A percentile compares a stretch with the other conserved stretches of the same genome.
phyloP scores from a whole-genome alignment of 2,113 vertebrate genomes.

The Okapia johnstoni region DNA sequence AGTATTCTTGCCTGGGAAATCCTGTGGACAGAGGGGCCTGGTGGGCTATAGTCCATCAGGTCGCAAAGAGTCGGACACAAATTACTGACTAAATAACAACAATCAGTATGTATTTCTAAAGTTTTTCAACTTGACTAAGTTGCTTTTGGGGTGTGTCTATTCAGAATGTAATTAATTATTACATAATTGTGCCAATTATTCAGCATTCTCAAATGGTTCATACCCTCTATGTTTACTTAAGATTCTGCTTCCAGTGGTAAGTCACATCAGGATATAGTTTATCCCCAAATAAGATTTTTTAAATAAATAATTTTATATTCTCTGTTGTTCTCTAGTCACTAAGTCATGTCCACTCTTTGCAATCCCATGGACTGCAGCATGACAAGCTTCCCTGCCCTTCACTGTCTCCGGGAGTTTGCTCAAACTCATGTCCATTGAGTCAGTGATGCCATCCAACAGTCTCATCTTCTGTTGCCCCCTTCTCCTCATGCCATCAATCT shows the following conservation, averaged over 20 bases:
- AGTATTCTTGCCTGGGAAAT: neutral
- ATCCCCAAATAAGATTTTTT: neutral
- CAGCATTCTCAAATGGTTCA: neutral
- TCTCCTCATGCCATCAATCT: neutral
- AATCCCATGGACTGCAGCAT: too few relatives aligned
- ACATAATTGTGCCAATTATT: neutral
- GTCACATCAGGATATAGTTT: neutral
- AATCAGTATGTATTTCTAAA: neutral
- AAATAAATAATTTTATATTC: neutral
- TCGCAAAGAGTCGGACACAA: rapidly evolving
- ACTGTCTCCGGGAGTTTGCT: neutral
- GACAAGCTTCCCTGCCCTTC: neutral
- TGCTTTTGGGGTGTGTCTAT: neutral
- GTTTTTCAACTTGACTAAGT: neutral
- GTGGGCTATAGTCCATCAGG: neutral
- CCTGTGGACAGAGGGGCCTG: neutral
- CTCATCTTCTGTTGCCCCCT: neutral
- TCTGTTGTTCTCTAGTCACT: neutral
- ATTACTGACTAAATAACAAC: neutral
- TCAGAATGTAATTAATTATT: neutral
- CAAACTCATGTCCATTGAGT: neutral
- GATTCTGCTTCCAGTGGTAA: neutral
- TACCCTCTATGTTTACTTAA: neutral
- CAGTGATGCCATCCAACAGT: neutral
- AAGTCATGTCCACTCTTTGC: neutral